Percentiles rank a stretch among this genome's conserved stretches.
Evolutionary conservation across 2,888 invertebrate genomes (phyloP).

Genomic region (Trilocha varians): DNA sequence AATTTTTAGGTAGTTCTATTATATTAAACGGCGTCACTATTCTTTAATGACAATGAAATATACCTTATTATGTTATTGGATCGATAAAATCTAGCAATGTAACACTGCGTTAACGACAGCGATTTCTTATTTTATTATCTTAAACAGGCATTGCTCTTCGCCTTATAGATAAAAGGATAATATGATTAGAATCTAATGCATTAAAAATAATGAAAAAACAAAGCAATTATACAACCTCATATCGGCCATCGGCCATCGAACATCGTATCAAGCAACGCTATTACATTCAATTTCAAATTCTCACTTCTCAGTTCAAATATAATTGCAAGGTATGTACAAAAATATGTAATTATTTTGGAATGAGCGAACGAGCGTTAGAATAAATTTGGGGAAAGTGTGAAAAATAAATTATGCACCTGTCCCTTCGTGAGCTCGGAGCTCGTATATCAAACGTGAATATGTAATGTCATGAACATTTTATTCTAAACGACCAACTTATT

Average conservation of each 20-base stretch:
- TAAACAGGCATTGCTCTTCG: no score
- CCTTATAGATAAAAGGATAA: neutral
- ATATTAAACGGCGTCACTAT: no score
- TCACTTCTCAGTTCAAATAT: neutral
- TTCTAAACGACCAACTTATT: neutral
- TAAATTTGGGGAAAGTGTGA: constrained; percentile 24
- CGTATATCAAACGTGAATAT: constrained; percentile 4
- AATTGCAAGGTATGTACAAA: neutral
- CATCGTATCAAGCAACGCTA: no score
- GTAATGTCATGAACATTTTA: neutral
- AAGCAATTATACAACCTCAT: neutral
- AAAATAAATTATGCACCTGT: constrained; percentile 29
- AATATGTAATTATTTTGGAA: constrained; percentile 23
- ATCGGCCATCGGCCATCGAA: no score
- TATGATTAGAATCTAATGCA: neutral
- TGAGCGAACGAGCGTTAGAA: constrained; percentile 22
- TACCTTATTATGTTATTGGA: no score
- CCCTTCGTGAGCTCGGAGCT: neutral
- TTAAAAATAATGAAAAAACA: neutral
- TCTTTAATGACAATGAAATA: no score
- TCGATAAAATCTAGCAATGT: no score
- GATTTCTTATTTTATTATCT: no score
- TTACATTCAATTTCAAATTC: no score
- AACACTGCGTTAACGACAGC: no score
- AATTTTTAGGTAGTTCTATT: no score